These are phyloP conservation scores for Byasa hedistus DNA, from an alignment of 2,888 invertebrate species.

Conservation along the genomic window DNA sequence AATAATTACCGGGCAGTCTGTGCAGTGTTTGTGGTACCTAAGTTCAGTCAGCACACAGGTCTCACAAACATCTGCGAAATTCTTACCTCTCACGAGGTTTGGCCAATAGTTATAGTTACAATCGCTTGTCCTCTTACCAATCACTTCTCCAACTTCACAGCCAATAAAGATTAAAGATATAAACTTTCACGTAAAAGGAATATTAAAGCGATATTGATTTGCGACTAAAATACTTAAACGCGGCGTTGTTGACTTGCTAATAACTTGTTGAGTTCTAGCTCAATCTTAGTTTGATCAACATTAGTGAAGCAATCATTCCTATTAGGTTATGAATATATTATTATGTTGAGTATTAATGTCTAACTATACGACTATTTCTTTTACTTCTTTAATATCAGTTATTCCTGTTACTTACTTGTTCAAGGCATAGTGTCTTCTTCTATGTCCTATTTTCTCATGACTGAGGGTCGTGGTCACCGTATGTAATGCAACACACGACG, in stretches of 20 bases:
- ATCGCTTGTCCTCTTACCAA: not conserved
- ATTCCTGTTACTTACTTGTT: not conserved
- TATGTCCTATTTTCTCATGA: no score
- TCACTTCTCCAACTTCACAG: not conserved
- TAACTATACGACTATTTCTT: not conserved
- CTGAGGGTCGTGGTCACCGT: no score
- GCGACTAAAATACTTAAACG: not conserved
- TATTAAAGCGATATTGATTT: not conserved
- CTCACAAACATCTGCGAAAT: not conserved
- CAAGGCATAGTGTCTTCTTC: no score
- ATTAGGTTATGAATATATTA: not conserved
- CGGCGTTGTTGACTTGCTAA: conserved; percentile 4
- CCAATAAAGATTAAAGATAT: not conserved
- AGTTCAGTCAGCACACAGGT: not conserved
- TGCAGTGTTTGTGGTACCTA: no score
- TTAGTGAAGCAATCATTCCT: not conserved
- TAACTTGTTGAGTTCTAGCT: not conserved
- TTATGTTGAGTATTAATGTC: not conserved
- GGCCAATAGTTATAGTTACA: not conserved
- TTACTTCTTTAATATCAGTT: not conserved
- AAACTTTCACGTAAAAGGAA: conserved; percentile 1
- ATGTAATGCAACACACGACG: no score
- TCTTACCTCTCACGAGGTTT: not conserved
- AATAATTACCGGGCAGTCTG: not conserved
- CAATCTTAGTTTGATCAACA: not conserved